phyloP scores from a whole-genome alignment of 2,888 invertebrate species.

The Ennomos quercinarius region DNA sequence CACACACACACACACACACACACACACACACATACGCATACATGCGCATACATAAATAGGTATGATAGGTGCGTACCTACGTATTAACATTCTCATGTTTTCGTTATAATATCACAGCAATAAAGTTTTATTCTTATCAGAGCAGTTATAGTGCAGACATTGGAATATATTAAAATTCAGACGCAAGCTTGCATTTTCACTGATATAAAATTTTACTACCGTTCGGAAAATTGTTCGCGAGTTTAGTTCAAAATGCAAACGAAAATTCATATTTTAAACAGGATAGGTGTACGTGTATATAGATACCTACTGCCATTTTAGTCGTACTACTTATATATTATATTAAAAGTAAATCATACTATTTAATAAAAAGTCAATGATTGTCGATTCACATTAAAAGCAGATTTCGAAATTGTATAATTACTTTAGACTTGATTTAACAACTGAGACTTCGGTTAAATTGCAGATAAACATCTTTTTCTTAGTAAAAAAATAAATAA shows the following conservation, averaged over 20 bases:
- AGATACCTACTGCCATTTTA: not conserved
- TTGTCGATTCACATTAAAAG: no score
- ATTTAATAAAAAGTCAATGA: no score
- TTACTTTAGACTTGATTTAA: no score
- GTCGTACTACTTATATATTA: no score
- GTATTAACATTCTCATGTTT: constrained; percentile 20
- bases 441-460: no score
- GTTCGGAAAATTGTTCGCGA: constrained; percentile 30
- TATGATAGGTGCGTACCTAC: not conserved
- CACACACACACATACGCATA: no score
- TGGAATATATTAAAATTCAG: constrained; percentile 36
- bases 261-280: constrained; percentile 10
- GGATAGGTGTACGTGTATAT: not conserved
- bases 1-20: no score
- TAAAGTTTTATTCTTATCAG: constrained; percentile 32
- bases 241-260: constrained; percentile 20
- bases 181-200: constrained; percentile 37
- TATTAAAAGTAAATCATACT: no score
- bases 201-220: constrained; percentile 38
- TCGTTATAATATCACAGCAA: constrained; percentile 19
- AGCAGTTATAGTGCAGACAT: constrained; percentile 31
- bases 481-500: no score
- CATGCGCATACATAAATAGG: constrained; percentile 22
- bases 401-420: no score
- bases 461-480: no score